Percentiles rank a stretch among this genome's conserved stretches.
These are phyloP conservation scores for Stictocephala bisonia DNA, from an alignment of 2,888 invertebrate genomes.

Conservation along the genomic window DNA sequence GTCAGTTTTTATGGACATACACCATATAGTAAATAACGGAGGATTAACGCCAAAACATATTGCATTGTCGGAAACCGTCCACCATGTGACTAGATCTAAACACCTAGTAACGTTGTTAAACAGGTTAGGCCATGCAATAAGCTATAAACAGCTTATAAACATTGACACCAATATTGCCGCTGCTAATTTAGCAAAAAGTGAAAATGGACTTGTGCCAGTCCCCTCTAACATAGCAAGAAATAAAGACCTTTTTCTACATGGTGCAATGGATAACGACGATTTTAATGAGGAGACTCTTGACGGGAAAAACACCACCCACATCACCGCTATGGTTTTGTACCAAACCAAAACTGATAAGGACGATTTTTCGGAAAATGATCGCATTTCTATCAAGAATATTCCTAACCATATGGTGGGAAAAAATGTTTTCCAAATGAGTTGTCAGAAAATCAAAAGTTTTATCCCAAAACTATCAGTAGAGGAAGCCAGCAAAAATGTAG, in stretches of 20 bases:
- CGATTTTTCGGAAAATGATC: not conserved
- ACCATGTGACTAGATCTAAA: conserved; percentile 30
- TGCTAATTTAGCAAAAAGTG: conserved; percentile 33
- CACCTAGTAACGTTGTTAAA: conserved; percentile 6
- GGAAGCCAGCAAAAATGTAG: not conserved
- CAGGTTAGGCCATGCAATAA: conserved; percentile 25
- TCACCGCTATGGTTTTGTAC: conserved; percentile 1
- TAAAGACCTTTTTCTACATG: conserved; percentile 15
- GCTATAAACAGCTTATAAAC: conserved; percentile 29
- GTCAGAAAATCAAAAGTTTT: conserved; percentile 8
- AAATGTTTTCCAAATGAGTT: conserved; percentile 4
- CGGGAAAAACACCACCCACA: not conserved
- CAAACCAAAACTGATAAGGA: not conserved
- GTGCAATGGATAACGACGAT: conserved; percentile 18
- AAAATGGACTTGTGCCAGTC: conserved; percentile 1
- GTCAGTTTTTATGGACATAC: conserved; percentile 32
- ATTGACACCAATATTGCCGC: conserved; percentile 22
- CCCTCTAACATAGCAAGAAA: conserved; percentile 15
- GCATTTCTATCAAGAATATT: not conserved
- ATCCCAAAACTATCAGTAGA: not conserved
- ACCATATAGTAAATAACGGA: conserved; percentile 16
- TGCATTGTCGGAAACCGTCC: conserved; percentile 15
- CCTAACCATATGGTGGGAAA: not conserved
- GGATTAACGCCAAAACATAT: conserved; percentile 32
- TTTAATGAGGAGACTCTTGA: conserved; percentile 14